These are phyloP conservation scores for Pseudomyrmex gracilis DNA, from an alignment of 1,140 invertebrate genomes.

Conservation along the genomic window DNA sequence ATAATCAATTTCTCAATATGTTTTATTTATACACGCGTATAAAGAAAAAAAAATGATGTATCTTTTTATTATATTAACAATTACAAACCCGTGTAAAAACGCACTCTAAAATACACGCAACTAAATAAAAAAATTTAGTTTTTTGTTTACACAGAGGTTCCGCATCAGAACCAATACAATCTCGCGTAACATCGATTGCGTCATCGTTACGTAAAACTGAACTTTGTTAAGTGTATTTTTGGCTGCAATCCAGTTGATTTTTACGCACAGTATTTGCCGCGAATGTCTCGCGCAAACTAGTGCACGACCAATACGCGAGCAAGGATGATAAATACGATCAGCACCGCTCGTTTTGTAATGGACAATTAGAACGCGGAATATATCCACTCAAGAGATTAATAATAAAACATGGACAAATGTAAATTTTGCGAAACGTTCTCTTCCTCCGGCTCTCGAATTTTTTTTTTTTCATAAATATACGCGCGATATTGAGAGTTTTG, in stretches of 20 bases:
- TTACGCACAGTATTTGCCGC: conserved; percentile 11
- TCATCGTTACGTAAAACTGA: conserved; percentile 6
- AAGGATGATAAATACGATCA: not conserved
- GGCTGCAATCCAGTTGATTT: conserved; percentile 38
- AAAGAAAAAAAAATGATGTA: no score
- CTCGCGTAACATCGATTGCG: conserved; percentile 15
- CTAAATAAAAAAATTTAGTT: conserved; percentile 19
- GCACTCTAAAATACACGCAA: no score
- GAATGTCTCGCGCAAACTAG: conserved; percentile 19
- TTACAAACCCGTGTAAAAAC: no score
- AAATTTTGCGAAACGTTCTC: conserved; percentile 25
- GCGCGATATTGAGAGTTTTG: not conserved
- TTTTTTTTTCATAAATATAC: not conserved
- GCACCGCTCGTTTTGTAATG: conserved; percentile 4
- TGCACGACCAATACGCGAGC: not conserved
- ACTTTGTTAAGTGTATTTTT: conserved; percentile 49
- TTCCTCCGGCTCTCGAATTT: conserved; percentile 15
- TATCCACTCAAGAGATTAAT: conserved; percentile 44
- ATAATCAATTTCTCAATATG: no score
- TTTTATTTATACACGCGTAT: no score
- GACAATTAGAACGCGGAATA: conserved; percentile 41
- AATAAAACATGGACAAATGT: conserved; percentile 28
- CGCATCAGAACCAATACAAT: not conserved
- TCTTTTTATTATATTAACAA: no score
- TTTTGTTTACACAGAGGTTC: conserved; percentile 1